phyloP scores from a whole-genome alignment of 2,113 vertebrate genomes.

The Saguinus midas region DNA sequence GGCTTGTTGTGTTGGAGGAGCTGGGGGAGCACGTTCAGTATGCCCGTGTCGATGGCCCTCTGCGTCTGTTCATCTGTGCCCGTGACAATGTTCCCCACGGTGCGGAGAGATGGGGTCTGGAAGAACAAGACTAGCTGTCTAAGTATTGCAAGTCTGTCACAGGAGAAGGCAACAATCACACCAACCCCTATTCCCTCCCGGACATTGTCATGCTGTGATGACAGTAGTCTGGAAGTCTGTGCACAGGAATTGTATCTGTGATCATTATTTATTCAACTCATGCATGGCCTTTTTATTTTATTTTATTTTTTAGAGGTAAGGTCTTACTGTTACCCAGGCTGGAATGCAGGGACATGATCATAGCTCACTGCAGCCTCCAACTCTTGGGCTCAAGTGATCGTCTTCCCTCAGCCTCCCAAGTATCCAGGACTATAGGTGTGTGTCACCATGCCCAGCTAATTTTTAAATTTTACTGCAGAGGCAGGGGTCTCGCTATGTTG shows the following conservation, averaged over 20 bases:
- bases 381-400: not conserved
- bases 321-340: not conserved
- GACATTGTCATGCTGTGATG: accelerated
- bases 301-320: not conserved
- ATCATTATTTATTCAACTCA: not conserved
- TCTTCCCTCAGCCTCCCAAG: not conserved
- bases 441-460: not conserved
- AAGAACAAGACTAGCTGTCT: slow-evolving; percentile 13
- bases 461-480: not conserved
- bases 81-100: slow-evolving; percentile 92
- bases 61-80: slow-evolving; percentile 94
- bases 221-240: not conserved
- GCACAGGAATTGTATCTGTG: not conserved
- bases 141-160: not conserved
- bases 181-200: not conserved
- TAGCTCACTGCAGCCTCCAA: not conserved
- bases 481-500: not conserved
- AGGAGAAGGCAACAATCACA: not conserved
- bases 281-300: not conserved
- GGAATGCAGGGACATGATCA: not conserved
- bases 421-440: not conserved
- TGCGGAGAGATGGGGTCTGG: slow-evolving; percentile 91
- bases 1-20: slow-evolving; percentile 86
- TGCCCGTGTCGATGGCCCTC: slow-evolving; percentile 86
- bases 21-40: slow-evolving; percentile 83